phyloP scores from a whole-genome alignment of 2,888 invertebrate genomes.

The Margaritifera margaritifera region DNA sequence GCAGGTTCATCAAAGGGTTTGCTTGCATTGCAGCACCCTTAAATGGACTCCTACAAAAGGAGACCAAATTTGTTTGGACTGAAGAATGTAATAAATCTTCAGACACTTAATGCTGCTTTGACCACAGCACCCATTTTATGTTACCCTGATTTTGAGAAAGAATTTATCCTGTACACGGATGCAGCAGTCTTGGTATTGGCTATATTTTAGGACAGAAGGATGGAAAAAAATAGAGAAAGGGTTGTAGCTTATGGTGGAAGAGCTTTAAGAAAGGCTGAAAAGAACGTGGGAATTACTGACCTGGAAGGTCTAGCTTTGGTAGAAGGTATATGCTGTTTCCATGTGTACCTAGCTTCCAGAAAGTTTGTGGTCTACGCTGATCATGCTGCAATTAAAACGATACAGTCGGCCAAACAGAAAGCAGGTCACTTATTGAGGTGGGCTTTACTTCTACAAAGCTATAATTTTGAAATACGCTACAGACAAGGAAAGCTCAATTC shows the following conservation, averaged over 20 bases:
- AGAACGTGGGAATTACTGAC: slow-evolving; percentile 34
- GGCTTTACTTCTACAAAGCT: slow-evolving; percentile 33
- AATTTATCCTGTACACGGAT: slow-evolving; percentile 30
- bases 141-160: slow-evolving; percentile 24
- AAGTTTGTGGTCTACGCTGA: slow-evolving; percentile 30
- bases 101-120: slow-evolving; percentile 15
- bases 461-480: slow-evolving; percentile 20
- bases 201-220: slow-evolving; percentile 32
- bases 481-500: slow-evolving; percentile 20
- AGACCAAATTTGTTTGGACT: slow-evolving; percentile 26
- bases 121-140: slow-evolving; percentile 25
- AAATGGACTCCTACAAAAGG: slow-evolving; percentile 26
- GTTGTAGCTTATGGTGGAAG: slow-evolving; percentile 34
- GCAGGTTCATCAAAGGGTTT: slow-evolving; percentile 27
- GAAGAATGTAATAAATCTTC: slow-evolving; percentile 21
- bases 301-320: slow-evolving; percentile 41
- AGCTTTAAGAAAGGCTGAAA: slow-evolving; percentile 24
- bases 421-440: slow-evolving; percentile 32
- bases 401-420: slow-evolving; percentile 14
- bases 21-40: slow-evolving; percentile 30
- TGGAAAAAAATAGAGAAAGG: slow-evolving; percentile 14
- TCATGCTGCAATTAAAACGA: slow-evolving; percentile 24
- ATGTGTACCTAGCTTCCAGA: slow-evolving; percentile 26
- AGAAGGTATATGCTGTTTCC: slow-evolving; percentile 32
- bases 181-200: slow-evolving; percentile 22